Percentiles rank a stretch among this genome's conserved stretches.
These are phyloP conservation scores for Bugulina stolonifera DNA, from an alignment of 2,888 invertebrate species.

Conservation along the genomic window DNA sequence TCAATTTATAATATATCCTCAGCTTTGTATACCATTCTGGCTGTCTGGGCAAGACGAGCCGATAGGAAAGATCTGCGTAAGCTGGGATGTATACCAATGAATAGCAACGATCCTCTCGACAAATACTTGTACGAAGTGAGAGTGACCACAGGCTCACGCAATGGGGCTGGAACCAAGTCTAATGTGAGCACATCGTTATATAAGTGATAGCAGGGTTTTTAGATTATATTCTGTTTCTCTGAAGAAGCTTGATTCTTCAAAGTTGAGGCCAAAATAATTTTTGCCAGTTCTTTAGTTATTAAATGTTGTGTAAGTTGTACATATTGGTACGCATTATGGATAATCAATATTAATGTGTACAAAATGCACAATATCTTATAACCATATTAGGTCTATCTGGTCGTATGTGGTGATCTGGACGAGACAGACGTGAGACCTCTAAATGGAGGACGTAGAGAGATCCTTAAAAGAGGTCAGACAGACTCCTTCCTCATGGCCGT, in stretches of 20 bases:
- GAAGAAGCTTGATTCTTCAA: too few relatives aligned
- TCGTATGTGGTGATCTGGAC: constrained; percentile 54
- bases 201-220: background rate
- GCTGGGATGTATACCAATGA: constrained; percentile 51
- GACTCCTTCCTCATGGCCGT: constrained; percentile 54
- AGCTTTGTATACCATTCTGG: constrained; percentile 46
- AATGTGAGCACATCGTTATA: constrained; percentile 36
- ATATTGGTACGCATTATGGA: too few relatives aligned
- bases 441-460: constrained; percentile 42
- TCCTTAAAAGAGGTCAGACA: constrained; percentile 48
- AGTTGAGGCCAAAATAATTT: too few relatives aligned
- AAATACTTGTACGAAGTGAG: constrained; percentile 55
- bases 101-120: constrained; percentile 53
- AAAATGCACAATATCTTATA: too few relatives aligned
- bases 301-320: too few relatives aligned
- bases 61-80: constrained; percentile 53
- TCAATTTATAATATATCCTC: constrained; percentile 35
- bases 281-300: too few relatives aligned
- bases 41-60: constrained; percentile 53
- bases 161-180: constrained; percentile 49
- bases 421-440: constrained; percentile 53
- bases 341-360: too few relatives aligned
- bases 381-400: constrained; percentile 53
- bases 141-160: constrained; percentile 52
- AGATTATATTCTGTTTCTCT: background rate